Base-by-base conservation (phyloP, 1,140 invertebrate genomes). In the Diachasma alloeum region DNA sequence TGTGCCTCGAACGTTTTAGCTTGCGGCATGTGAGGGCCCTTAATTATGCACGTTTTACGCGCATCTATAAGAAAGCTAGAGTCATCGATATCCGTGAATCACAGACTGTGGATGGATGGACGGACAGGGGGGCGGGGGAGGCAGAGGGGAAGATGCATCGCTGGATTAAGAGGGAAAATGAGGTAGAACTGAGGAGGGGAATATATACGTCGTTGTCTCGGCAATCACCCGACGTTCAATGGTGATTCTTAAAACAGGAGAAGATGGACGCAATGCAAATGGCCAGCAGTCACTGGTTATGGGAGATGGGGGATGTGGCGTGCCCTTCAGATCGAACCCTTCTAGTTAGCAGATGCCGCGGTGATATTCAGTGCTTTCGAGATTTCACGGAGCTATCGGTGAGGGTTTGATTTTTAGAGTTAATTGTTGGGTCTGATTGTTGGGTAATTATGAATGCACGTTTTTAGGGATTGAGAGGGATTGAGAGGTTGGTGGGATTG, bases 271-370 rank as follows among this genome's bases (percentile, higher is more conserved):
- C 71, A 69, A 79, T 56, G 73, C 72, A 68, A 63, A 56, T 76
- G 56, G 75, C 68, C 11, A 68, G 73, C 63, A 70, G 68, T 26
- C 22, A 75, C 63, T 67, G 66, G 69, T 26, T 46, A 74, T 74
- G 69, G 74, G 56, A 69, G 72, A 70, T 46, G 67, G 42, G 76
- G 31, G 31, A 31, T 31, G 31, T 75, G 59, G 72, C 78, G 59
- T 31, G 63, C 19, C 42, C 31, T 72, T 31, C 68, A 85, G 83
- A 87, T 87, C 81, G 83, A 80, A 77, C 78, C 82, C 84, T 88
- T 88, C 87, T 87, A 87, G 84, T 83, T 83, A 84, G 80, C 82
- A 87, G 87, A 88, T 87, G 86, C 87, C 87, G 87, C 87, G 76
- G 83, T 19, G 86, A 87, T 79, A 79, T 56, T 44, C 19, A 42